Evolutionary conservation across 2,797 vertebrate species (phyloP).

Genomic region (Gallinago solitaria): DNA sequence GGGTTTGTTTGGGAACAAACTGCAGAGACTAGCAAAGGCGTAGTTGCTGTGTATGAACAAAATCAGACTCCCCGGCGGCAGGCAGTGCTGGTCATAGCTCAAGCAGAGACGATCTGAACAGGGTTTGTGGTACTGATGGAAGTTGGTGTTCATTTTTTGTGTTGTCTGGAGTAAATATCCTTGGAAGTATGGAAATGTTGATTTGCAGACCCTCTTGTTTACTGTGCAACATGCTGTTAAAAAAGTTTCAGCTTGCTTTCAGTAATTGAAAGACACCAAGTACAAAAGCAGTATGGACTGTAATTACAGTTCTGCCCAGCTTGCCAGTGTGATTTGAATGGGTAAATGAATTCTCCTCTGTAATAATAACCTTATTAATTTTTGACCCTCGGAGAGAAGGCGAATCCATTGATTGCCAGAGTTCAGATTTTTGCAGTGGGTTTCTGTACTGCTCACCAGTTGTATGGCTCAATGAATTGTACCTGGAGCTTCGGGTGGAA

Average conservation of each 20-base stretch:
- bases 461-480: neutral
- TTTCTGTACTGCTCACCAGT: neutral
- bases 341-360: neutral
- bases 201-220: neutral
- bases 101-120: neutral
- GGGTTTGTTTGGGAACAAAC: neutral
- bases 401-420: neutral
- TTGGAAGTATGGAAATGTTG: neutral
- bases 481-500: neutral
- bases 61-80: neutral
- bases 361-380: constrained; percentile 6
- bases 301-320: neutral
- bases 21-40: neutral
- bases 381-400: neutral
- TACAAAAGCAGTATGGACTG: neutral
- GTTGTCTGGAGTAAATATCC: neutral
- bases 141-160: neutral
- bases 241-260: neutral
- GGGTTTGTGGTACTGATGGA: neutral
- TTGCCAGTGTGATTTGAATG: neutral
- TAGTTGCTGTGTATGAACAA: neutral
- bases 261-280: neutral
- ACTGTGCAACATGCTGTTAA: neutral
- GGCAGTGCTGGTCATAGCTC: neutral
- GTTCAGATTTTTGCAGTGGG: neutral